Evolutionary conservation across 2,888 invertebrate species (phyloP).

Genomic region (Mongoloraphidia duomilia): DNA sequence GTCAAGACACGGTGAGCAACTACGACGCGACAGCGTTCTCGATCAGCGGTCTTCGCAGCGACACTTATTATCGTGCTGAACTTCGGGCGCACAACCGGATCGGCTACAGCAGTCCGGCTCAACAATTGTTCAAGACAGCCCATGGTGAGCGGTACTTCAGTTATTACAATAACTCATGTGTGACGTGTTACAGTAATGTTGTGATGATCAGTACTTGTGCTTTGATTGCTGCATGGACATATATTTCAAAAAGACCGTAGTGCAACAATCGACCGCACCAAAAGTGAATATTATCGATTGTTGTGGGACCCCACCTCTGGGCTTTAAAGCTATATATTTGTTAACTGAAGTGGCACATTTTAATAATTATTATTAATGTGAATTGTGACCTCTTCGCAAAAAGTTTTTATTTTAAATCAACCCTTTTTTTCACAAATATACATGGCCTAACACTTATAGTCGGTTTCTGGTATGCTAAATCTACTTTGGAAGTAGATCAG

Average conservation of each 20-base stretch:
- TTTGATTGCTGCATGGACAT: neutral
- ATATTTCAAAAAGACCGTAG: too few species aligned
- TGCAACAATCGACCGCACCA: too few species aligned
- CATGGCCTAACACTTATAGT: too few species aligned
- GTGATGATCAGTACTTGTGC: too few species aligned
- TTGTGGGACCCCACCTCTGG: too few species aligned
- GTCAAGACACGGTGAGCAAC: slow-evolving; percentile 43
- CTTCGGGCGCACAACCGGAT: slow-evolving; percentile 74
- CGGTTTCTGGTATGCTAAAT: too few species aligned
- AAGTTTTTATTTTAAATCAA: neutral
- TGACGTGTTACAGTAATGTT: neutral
- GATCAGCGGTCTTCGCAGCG: slow-evolving; percentile 54
- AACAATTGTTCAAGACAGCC: slow-evolving; percentile 70
- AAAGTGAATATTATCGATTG: too few species aligned
- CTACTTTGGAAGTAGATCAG: too few species aligned
- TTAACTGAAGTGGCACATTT: slow-evolving; percentile 2
- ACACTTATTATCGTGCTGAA: slow-evolving; percentile 72
- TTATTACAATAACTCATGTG: slow-evolving; percentile 6
- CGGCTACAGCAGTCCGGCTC: slow-evolving; percentile 65
- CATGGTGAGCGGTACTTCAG: slow-evolving; percentile 52
- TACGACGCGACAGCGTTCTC: slow-evolving; percentile 48
- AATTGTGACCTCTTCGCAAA: neutral
- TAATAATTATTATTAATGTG: slow-evolving; percentile 1
- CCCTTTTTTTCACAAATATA: too few species aligned
- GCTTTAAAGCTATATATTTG: neutral